Evolutionary conservation across 1,140 invertebrate genomes (phyloP).

Genomic region (Drosophila repletoides): DNA sequence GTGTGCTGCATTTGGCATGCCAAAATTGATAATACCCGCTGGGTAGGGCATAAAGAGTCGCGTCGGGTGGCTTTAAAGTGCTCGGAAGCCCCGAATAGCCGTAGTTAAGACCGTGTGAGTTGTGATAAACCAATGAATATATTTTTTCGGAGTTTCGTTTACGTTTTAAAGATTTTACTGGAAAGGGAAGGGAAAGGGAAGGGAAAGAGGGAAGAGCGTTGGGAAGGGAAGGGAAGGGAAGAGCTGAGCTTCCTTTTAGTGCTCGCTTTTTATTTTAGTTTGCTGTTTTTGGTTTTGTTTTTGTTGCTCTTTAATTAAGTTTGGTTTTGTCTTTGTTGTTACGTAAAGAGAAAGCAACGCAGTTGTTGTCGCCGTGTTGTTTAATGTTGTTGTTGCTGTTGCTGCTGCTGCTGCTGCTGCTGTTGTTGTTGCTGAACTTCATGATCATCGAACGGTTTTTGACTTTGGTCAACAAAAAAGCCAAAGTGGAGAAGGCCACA

Average conservation of each 20-base stretch:
- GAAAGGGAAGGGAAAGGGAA: too few species aligned
- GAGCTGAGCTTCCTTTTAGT: conserved; percentile 55
- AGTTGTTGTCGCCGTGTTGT: conserved; percentile 2
- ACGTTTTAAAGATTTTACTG: conserved; percentile 13
- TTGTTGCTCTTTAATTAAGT: conserved; percentile 72
- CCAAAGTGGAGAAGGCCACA: conserved; percentile 35
- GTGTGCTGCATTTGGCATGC: too few species aligned
- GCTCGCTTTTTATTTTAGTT: conserved; percentile 56
- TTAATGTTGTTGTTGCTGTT: conserved; percentile 5
- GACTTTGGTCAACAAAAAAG: conserved; percentile 69
- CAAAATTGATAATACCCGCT: too few species aligned
- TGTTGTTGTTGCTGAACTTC: conserved; percentile 56
- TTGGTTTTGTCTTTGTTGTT: conserved; percentile 68
- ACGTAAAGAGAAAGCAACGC: conserved; percentile 76
- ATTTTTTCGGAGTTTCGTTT: conserved; percentile 24
- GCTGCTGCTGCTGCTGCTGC: background rate
- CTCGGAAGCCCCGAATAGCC: conserved; percentile 18
- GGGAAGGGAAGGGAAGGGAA: too few species aligned
- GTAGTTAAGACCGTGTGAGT: conserved; percentile 19
- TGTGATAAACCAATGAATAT: background rate
- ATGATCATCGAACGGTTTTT: conserved; percentile 79
- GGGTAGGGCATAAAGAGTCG: too few species aligned
- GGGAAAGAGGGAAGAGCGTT: too few species aligned
- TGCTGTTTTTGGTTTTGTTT: conserved; percentile 63
- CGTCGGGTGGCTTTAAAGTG: conserved; percentile 43